Percentiles rank a stretch among this genome's conserved stretches.
Conservation (phyloP, 2,797 vertebrate genomes). For the Anabas testudineus region DNA sequence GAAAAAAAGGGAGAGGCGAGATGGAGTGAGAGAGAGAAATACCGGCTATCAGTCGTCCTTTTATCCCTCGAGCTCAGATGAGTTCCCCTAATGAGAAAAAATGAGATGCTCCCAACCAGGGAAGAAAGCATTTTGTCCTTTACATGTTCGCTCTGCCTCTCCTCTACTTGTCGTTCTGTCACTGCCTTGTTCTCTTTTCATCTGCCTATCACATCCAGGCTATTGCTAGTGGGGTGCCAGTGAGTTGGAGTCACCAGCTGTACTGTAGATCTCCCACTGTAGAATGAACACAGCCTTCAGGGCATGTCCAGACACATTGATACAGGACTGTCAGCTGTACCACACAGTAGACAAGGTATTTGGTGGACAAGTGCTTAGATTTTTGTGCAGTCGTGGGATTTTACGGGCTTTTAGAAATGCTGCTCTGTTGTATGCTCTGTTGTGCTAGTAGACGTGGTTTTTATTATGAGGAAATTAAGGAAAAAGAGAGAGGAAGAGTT, state of each 20-base stretch:
- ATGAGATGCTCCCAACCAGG: slow-evolving; percentile 76
- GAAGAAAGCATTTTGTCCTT: slow-evolving; percentile 81
- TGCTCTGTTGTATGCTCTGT: slow-evolving; percentile 12
- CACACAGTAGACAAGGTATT: slow-evolving; percentile 14
- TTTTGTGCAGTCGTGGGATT: slow-evolving; percentile 6
- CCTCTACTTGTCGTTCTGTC: slow-evolving; percentile 71
- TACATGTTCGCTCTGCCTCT: slow-evolving; percentile 77
- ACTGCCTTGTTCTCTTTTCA: slow-evolving; percentile 76
- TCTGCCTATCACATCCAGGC: slow-evolving; percentile 75
- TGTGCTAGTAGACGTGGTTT: background rate
- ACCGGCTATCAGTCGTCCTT: slow-evolving; percentile 75
- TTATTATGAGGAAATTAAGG: background rate
- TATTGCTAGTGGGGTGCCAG: slow-evolving; percentile 69
- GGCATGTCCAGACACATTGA: slow-evolving; percentile 51
- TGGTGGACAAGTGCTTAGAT: background rate
- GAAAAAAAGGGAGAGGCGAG: slow-evolving; percentile 67
- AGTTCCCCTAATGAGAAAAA: slow-evolving; percentile 82
- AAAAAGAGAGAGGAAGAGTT: slow-evolving; percentile 7
- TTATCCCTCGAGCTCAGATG: slow-evolving; percentile 79
- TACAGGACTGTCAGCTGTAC: slow-evolving; percentile 28
- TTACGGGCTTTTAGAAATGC: slow-evolving; percentile 19
- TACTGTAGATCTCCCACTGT: slow-evolving; percentile 55
- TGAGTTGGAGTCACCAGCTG: slow-evolving; percentile 64
- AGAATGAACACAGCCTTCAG: slow-evolving; percentile 56
- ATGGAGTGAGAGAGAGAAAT: slow-evolving; percentile 62